Evolutionary conservation across 2,797 vertebrate genomes (phyloP).

Genomic region (Anas acuta): DNA sequence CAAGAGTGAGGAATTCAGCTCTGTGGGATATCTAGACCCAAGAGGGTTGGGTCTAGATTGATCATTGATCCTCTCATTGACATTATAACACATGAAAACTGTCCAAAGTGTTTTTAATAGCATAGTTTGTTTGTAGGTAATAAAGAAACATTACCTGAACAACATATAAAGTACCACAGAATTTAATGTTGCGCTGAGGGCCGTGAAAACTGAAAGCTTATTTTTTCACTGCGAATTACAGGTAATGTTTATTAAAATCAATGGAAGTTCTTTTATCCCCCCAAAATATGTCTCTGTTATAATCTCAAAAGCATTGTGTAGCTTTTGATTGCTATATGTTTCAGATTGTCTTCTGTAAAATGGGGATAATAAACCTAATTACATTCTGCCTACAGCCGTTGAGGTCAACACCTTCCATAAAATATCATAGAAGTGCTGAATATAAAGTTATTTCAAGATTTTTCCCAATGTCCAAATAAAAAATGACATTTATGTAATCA

Average conservation of each 20-base stretch:
- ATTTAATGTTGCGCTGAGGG: not conserved
- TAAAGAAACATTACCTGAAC: not conserved
- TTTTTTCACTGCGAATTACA: not conserved
- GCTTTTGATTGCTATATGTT: constrained; percentile 14
- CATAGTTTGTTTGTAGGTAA: not conserved
- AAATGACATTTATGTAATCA: not conserved
- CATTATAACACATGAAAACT: not conserved
- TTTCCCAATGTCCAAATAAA: not conserved
- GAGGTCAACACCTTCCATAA: constrained; percentile 39
- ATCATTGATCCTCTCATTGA: not conserved
- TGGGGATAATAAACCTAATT: constrained; percentile 40
- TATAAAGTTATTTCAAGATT: not conserved
- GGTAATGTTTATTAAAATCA: not conserved
- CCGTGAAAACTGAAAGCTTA: not conserved
- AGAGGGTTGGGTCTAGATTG: not conserved
- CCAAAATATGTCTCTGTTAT: not conserved
- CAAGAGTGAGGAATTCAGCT: not conserved
- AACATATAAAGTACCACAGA: not conserved
- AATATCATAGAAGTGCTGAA: not conserved
- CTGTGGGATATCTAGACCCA: not conserved
- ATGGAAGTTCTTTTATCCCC: not conserved
- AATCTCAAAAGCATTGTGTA: not conserved
- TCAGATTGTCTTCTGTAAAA: constrained; percentile 16
- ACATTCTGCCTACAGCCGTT: constrained; percentile 18
- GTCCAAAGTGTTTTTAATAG: not conserved